Base-by-base conservation (phyloP, 2,888 invertebrate genomes). In the Glaucopsyche alexis region DNA sequence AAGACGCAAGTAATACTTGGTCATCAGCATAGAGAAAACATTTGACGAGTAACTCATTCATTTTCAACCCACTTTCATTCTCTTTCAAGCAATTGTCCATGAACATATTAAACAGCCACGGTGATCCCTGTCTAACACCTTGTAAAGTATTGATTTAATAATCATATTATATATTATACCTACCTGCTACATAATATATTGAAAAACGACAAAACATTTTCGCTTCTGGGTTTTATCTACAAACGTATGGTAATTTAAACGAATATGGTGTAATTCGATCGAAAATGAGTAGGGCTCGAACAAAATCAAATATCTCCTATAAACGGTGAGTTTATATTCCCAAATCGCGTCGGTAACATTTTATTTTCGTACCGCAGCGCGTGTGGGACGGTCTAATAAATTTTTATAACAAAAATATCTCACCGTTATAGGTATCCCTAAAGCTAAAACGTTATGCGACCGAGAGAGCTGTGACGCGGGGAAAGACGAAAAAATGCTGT, bases 321-420 rank as follows among this genome's bases (percentile, higher is more conserved):
- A 60, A 60, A 38, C 60, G 29, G 13, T 6, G 60, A 60, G 60
- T 60, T 60, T 60, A 29, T 55, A 38, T 60, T 29, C 60, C 60
- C 29, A 60, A 60, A 60, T 60, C 29, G 13, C 60, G 60, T 13
- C 29, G 60, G 65, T 66, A 42, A 66, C n/a, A 66, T 42, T 66
- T 66, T 66, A 66, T 42, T 66, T 66, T 42, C 40, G 66, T 42
- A 66, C 42, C 66, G 66, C 60, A 14, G 66, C n/a, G 65, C 65
- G 66, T 66, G 42, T 66, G 42, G 42, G 16, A 66, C n/a, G 66
- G 16, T 14, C 42, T 7, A 42, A 66, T 66, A 66, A 66, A 66
- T 42, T n/a, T 66, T 66, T 66, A 66, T 66, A 66, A 42, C 40
- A 66, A 66, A 42, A 66, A 66, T 66, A 66, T 66, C 14, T 66